Conservation (phyloP, 2,113 vertebrate genomes). For the Alligator sinensis region DNA sequence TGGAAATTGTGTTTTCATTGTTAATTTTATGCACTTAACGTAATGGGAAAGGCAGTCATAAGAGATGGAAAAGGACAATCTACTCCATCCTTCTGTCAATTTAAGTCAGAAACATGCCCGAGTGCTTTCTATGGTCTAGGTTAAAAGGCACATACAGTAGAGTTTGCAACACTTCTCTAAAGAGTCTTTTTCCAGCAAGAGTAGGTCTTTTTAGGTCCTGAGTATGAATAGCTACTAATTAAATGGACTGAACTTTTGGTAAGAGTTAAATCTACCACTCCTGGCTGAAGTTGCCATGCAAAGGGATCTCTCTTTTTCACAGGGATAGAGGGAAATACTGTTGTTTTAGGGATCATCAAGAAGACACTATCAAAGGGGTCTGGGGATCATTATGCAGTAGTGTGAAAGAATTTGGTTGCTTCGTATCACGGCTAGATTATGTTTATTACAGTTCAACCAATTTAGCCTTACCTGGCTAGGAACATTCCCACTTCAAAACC, state of each 20-base stretch:
- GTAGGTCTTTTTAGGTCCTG: not conserved
- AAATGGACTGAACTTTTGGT: not conserved
- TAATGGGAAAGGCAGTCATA: conserved; percentile 25
- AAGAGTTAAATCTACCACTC: not conserved
- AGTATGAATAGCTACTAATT: not conserved
- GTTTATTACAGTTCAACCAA: not conserved
- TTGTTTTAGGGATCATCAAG: not conserved
- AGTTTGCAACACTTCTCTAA: not conserved
- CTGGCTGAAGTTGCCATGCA: not conserved
- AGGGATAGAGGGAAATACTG: not conserved
- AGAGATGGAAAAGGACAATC: not conserved
- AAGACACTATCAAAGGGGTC: not conserved
- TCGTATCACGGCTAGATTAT: not conserved
- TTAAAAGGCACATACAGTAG: not conserved
- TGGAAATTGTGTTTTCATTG: conserved; percentile 24
- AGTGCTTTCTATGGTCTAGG: not conserved
- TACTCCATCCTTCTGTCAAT: not conserved
- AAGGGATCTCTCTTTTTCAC: not conserved
- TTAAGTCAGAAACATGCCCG: not conserved
- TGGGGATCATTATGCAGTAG: not conserved
- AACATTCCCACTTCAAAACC: not conserved
- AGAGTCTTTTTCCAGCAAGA: not conserved
- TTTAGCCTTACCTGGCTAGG: not conserved
- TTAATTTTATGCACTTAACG: conserved; percentile 28
- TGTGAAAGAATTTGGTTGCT: not conserved